Evolutionary conservation across 2,797 vertebrate genomes (phyloP).

Genomic region (Melanotaenia nigrans): DNA sequence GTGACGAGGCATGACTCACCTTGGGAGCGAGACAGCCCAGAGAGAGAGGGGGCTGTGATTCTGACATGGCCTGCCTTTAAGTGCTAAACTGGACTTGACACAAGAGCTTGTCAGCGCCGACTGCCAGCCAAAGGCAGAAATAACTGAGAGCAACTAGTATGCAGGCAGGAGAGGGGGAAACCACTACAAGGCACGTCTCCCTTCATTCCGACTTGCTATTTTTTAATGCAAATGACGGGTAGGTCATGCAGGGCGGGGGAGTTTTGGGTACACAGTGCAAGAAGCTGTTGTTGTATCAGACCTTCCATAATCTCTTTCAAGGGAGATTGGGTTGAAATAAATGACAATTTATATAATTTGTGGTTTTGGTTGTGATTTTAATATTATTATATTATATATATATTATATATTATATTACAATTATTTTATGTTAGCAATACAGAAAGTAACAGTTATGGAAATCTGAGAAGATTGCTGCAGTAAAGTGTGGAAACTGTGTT

Average conservation of each 20-base stretch:
- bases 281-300: conserved; percentile 17
- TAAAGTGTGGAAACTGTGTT: not conserved
- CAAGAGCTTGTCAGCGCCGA: conserved; percentile 35
- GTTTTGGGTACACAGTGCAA: conserved; percentile 17
- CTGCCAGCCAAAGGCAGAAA: conserved; percentile 60
- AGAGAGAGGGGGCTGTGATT: conserved; percentile 58
- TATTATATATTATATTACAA: no score
- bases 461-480: not conserved
- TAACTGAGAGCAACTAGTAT: conserved; percentile 57
- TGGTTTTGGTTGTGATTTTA: not conserved
- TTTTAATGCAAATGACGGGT: conserved; percentile 72
- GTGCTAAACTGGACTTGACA: conserved; percentile 75
- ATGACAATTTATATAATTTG: not conserved
- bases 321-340: not conserved
- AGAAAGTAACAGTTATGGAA: not conserved
- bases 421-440: no score
- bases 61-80: conserved; percentile 76
- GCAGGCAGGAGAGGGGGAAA: conserved; percentile 41
- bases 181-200: conserved; percentile 53
- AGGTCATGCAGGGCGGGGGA: conserved; percentile 20
- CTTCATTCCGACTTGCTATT: conserved; percentile 48
- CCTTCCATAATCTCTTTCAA: conserved; percentile 15
- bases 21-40: conserved; percentile 63
- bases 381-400: not conserved
- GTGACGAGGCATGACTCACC: conserved; percentile 75